Evolutionary conservation across 2,888 invertebrate genomes (phyloP).

Genomic region (Brenthis daphne): DNA sequence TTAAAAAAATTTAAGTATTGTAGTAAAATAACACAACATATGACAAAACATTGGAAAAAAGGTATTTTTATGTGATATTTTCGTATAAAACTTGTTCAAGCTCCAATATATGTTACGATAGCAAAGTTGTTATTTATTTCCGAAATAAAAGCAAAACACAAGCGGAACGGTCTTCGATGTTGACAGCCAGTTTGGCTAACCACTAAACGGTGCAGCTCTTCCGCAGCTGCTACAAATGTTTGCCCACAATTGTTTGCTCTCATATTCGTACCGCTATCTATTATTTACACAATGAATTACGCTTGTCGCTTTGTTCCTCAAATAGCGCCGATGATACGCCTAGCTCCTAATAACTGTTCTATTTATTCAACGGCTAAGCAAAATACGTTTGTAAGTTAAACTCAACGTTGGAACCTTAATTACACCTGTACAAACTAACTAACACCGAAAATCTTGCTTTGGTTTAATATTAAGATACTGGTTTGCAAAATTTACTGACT

Average conservation of each 20-base stretch:
- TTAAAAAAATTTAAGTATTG: background rate
- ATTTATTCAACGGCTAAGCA: conserved; percentile 33
- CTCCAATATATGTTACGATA: conserved; percentile 18
- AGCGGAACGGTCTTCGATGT: conserved; percentile 32
- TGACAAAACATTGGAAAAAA: conserved; percentile 7
- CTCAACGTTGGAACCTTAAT: conserved; percentile 29
- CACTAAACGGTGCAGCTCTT: conserved; percentile 47
- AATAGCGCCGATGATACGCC: conserved; percentile 46
- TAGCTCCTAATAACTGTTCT: conserved; percentile 41
- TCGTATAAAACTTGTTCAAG: conserved; percentile 18
- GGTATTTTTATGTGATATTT: conserved; percentile 12
- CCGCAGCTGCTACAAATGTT: conserved; percentile 49
- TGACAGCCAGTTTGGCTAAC: conserved; percentile 44
- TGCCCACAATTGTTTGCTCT: conserved; percentile 62
- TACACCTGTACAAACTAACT: conserved; percentile 27
- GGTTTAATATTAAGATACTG: background rate
- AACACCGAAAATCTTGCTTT: conserved; percentile 2
- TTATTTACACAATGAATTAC: conserved; percentile 67
- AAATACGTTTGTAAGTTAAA: conserved; percentile 32
- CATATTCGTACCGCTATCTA: conserved; percentile 63
- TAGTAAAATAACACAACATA: background rate
- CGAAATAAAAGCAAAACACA: conserved; percentile 36
- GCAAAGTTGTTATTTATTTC: conserved; percentile 32
- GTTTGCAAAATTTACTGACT: background rate
- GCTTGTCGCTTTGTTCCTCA: conserved; percentile 55